A percentile compares a stretch with the other conserved stretches of the same genome.
Evolutionary conservation across 2,113 vertebrate species (phyloP).

Genomic region (Petrocephalus microphthalmus): DNA sequence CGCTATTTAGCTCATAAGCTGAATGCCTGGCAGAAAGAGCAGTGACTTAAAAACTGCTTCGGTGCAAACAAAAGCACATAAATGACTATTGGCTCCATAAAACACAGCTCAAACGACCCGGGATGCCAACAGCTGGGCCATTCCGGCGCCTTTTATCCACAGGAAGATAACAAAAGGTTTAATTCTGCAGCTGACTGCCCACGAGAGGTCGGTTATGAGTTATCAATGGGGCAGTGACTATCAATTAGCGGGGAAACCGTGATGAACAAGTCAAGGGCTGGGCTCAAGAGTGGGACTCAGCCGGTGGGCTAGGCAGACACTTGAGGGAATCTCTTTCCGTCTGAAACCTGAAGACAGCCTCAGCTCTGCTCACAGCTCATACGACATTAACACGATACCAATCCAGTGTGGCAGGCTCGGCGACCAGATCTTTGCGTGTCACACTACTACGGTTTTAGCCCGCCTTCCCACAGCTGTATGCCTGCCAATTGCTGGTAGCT

Average conservation of each 20-base stretch:
- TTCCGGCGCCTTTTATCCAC: neutral
- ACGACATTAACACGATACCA: neutral
- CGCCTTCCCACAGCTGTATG: neutral
- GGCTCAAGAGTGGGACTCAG: neutral
- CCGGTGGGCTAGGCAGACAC: neutral
- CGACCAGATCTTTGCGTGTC: neutral
- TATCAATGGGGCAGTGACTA: neutral
- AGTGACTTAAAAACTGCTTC: neutral
- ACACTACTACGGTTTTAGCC: neutral
- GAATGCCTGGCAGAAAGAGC: conserved; percentile 10
- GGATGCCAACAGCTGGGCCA: neutral
- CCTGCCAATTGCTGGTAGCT: neutral
- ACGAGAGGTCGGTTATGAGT: neutral
- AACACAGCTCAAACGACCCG: neutral
- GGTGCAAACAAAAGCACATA: neutral
- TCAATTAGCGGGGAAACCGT: neutral
- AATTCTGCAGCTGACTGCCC: neutral
- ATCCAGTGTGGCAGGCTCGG: neutral
- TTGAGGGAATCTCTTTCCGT: neutral
- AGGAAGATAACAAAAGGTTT: neutral
- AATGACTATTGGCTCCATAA: neutral
- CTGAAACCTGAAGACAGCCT: neutral
- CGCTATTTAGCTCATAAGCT: neutral
- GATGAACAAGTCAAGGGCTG: neutral
- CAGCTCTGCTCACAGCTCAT: neutral